Evolutionary conservation across 2,113 vertebrate species (phyloP).

Genomic region (Pipa parva): DNA sequence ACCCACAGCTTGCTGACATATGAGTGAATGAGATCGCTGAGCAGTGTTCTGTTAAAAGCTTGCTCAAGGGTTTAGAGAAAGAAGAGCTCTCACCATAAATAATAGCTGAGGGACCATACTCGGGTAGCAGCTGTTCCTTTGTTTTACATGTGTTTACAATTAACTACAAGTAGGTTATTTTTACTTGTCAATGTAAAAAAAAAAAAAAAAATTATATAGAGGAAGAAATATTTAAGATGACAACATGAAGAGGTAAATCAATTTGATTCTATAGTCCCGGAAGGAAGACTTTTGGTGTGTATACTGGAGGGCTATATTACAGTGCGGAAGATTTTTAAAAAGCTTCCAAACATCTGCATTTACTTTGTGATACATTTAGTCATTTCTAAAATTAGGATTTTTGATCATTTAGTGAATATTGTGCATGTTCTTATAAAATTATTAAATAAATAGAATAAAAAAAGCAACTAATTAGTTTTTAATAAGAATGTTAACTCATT

Average conservation of each 20-base stretch:
- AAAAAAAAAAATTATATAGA: neutral
- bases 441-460: too few species aligned
- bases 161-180: slow-evolving; percentile 12
- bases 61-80: slow-evolving; percentile 49
- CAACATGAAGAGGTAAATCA: slow-evolving; percentile 1
- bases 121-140: slow-evolving; percentile 33
- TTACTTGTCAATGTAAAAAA: slow-evolving; percentile 30
- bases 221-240: slow-evolving; percentile 37
- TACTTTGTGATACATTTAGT: too few species aligned
- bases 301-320: too few species aligned
- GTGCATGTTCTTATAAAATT: too few species aligned
- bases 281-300: too few species aligned
- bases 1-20: slow-evolving; percentile 57
- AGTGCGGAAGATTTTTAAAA: too few species aligned
- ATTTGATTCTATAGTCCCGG: too few species aligned
- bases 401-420: too few species aligned
- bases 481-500: too few species aligned
- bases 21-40: slow-evolving; percentile 58
- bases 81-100: slow-evolving; percentile 50
- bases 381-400: too few species aligned
- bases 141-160: slow-evolving; percentile 40
- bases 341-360: too few species aligned
- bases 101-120: slow-evolving; percentile 40
- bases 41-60: slow-evolving; percentile 50
- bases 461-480: too few species aligned